These are phyloP conservation scores for Aramus guarauna DNA, from an alignment of 2,113 vertebrate genomes.

Conservation along the genomic window DNA sequence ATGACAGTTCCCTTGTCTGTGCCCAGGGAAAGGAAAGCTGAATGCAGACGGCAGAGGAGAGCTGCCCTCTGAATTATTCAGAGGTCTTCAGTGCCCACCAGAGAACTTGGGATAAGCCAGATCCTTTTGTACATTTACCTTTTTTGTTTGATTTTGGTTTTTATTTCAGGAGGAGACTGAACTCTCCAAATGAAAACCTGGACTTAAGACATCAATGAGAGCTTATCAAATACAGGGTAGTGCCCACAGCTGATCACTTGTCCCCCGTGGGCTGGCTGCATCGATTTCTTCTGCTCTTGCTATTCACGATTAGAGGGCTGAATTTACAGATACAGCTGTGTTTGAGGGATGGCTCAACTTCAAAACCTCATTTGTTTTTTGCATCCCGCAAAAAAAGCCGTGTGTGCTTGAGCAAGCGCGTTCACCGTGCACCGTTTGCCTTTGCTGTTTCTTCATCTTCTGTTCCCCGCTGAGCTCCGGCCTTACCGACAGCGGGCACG, in stretches of 20 bases:
- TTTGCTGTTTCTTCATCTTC: background rate
- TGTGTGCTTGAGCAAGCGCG: rapidly evolving
- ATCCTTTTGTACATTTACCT: background rate
- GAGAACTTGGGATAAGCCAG: background rate
- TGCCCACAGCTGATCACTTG: background rate
- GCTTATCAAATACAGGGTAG: background rate
- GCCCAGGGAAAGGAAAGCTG: background rate
- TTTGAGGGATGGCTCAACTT: background rate
- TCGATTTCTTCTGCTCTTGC: background rate
- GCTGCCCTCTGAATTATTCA: background rate
- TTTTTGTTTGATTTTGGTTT: background rate
- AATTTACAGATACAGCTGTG: background rate
- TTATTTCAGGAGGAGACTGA: background rate
- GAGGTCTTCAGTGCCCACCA: background rate
- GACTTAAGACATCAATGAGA: background rate
- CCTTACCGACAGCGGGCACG: rapidly evolving
- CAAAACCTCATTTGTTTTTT: background rate
- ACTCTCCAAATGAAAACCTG: background rate
- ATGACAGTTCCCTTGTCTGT: background rate
- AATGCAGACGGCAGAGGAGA: background rate
- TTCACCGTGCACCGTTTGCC: rapidly evolving
- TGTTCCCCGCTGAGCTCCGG: background rate
- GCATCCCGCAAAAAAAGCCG: background rate
- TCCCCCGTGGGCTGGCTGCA: background rate
- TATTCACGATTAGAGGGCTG: background rate